Base-by-base conservation (phyloP, 2,888 invertebrate species). In the Ecdyonurus torrentis region DNA sequence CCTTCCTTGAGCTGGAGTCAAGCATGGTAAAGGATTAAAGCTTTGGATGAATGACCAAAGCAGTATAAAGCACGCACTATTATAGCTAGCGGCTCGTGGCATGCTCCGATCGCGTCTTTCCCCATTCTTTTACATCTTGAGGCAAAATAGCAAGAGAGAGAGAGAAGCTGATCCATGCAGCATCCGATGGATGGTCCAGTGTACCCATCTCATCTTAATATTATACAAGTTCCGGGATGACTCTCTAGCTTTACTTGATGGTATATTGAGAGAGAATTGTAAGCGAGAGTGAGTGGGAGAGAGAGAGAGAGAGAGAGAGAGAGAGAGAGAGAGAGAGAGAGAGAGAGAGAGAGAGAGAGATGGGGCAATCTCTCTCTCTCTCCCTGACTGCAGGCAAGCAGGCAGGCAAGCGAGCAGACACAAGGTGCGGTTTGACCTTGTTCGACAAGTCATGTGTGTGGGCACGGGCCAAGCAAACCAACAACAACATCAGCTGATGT, bases 391-490 rank as follows among this genome's bases (percentile, higher is more conserved):
- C 37, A 37, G 15, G 37, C 37, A 37, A 15, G 37, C 37, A 37
- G 37, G 37, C 55, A 55, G 55, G 19, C 55, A 55, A n/a, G 7
- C 19, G n/a, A n/a, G 22, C 24, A 60, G 59, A 59, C 23, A 18
- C 3, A 59, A 60, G 25, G 25, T 24, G 25, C 25, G 60, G 20
- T 60, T 20, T 60, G 60, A 60, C 60, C 60, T 60, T 60, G 60
- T 37, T 60, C 60, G 60, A 60, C 60, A 60, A 59, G 59, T 22
- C 24, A 59, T 24, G 5, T 59, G 59, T 59, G 59, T 59, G 59
- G 10, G 23, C 59, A 59, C 22, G 10, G 23, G 22, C 59, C 59
- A 15, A 37, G 37, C 37, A 37, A 37, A 15, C 37, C 7, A 37
- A 37, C 7, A 37, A 37, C 37, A 37, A 37, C 37, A 37, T 37